Percentiles rank a stretch among this genome's conserved stretches.
Evolutionary conservation across 2,797 vertebrate species (phyloP).

Genomic region (Manis javanica): DNA sequence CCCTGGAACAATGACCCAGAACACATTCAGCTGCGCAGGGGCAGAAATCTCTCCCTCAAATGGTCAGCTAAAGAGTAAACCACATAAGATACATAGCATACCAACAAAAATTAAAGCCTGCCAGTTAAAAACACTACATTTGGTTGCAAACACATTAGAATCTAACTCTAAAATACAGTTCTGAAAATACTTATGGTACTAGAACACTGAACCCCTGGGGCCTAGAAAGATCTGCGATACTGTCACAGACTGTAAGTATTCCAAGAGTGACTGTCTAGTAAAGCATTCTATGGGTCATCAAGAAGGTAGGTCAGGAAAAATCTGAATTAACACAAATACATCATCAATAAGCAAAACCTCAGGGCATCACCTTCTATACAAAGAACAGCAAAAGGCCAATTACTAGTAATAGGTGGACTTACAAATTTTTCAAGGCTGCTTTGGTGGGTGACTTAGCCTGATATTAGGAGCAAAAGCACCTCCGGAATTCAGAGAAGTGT

Average conservation of each 20-base stretch:
- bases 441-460: not conserved
- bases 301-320: not conserved
- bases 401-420: not conserved
- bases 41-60: not conserved
- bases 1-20: no score
- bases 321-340: not conserved
- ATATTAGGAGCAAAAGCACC: not conserved
- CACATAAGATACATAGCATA: not conserved
- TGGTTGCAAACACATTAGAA: not conserved
- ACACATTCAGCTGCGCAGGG: not conserved
- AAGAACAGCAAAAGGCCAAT: not conserved
- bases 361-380: not conserved
- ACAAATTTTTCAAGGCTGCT: not conserved
- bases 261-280: not conserved
- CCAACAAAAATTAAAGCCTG: not conserved
- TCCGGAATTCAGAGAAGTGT: not conserved
- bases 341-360: not conserved
- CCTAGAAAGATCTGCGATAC: not conserved
- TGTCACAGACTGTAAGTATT: not conserved
- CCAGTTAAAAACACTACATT: not conserved
- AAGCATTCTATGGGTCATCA: not conserved
- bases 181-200: not conserved
- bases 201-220: not conserved
- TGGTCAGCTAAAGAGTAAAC: not conserved
- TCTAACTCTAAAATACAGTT: not conserved